Base-by-base conservation (phyloP, 2,113 vertebrate species). In the Sphaerodactylus townsendi region DNA sequence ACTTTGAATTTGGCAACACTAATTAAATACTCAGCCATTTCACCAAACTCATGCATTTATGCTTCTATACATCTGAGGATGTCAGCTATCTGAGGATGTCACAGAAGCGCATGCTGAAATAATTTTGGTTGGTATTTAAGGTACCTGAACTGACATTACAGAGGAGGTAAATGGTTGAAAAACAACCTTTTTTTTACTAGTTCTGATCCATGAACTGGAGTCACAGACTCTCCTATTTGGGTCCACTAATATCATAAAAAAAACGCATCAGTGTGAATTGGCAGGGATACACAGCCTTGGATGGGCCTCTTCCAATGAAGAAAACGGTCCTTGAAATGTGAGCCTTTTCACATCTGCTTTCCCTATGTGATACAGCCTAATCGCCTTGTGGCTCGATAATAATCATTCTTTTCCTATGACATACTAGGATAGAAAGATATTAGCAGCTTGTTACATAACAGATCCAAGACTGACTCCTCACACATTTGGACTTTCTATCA, bases 401-500 rank as follows among this genome's bases (percentile, higher is more conserved):
- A 48, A 86, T 93, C 78, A 46, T 89, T 90, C 85, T 91, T 93
- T 89, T 93, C 90, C 85, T 89, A 66, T 91, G 89, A 89, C 90
- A 85, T 69, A 46, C 73, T 86, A 69, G 83, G 90, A 91, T 4
- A 8, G 77, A 74, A 88, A 93, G 89, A 92, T 88, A 91, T 78
- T 90, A 91, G 88, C 82, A 91, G 93, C 91, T 91, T 83, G 92
- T 92, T 91, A 92, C 85, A 80, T 90, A 95, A 93, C 93, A 94
- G 90, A 94, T 92, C 92, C 89, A 92, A 88, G 87, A 83, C 79
- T 83, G 90, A 93, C 73, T 88, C 68, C 56, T 91, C 84, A 91
- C 92, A 94, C 85, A 23, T 94, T 94, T 94, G 30, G 89, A 89
- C 91, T 95, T 95, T 89, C 92, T 95, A 86, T 79, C 92, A 93